Base-by-base conservation (phyloP, 1,140 invertebrate genomes). In the Tenebrio molitor region DNA sequence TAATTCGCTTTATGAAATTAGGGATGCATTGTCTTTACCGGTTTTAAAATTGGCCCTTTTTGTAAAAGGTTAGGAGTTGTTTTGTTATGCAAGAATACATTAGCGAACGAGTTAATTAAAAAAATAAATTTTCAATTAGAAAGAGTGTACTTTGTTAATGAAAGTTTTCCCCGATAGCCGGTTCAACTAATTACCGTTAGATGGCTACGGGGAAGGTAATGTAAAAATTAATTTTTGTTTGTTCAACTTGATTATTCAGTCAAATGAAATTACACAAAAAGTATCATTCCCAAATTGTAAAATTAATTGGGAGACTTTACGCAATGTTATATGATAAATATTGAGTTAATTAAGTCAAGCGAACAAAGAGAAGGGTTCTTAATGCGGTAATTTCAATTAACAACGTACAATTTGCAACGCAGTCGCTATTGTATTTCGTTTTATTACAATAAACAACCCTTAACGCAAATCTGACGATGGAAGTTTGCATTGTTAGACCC, bases 101-200 rank as follows among this genome's bases (percentile, higher is more conserved):
- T 71, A 74, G 34, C 44, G 62, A 62, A 58, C 44, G 68, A 71
- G 62, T 71, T 74, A 71, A 74, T 74, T 70, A 74, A 74, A 74
- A 74, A 74, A 74, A 74, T 74, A 71, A 74, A 74, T 71, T 74
- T 74, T 74, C 69, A 70, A 74, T 71, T 71, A 71, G 69, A 67
- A 74, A 65, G 68, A 74, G 68, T 74, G 72, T 74, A 74, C 72
- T 74, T 69, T 74, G 72, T 74, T 74, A 71, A 74, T 74, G 72
- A 74, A 74, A 74, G 36, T 71, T 74, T 74, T 71, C 68, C 70
- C 62, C 70, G 41, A 74, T 74, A 74, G 36, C 67, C 15, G 39
- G 58, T 66, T 65, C 66, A 41, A 67, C 71, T 73, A 73, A 73
- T 73, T 73, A 73, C 66, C 23, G 66, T 64, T 73, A 73, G 71